A percentile compares a stretch with the other conserved stretches of the same genome.
Evolutionary conservation across 2,113 vertebrate species (phyloP).

Genomic region (Anarrhichthys ocellatus): DNA sequence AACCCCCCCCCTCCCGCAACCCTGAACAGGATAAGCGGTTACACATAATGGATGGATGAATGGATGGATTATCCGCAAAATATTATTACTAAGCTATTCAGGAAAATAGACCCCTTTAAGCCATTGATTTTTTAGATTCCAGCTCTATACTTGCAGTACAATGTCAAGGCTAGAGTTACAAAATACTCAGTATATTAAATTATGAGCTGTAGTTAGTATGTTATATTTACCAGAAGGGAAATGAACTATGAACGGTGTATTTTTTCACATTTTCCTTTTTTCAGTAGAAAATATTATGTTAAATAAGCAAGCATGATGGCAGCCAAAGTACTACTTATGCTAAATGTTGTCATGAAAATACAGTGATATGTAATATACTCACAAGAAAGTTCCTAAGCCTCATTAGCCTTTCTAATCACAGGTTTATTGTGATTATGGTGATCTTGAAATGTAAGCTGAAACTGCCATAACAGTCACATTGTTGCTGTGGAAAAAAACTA

Average conservation of each 20-base stretch:
- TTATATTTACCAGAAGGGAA: neutral
- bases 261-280: neutral
- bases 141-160: neutral
- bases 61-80: neutral
- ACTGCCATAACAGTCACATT: neutral
- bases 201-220: neutral
- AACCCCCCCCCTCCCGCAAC: no score
- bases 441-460: conserved; percentile 34
- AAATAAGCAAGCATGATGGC: neutral
- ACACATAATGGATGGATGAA: neutral
- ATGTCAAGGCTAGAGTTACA: neutral
- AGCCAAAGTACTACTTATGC: neutral
- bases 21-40: no score
- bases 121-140: no score
- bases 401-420: conserved; percentile 13
- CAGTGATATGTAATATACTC: neutral
- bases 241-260: neutral
- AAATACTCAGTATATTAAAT: neutral
- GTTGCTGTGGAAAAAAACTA: neutral
- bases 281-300: neutral
- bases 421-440: conserved; percentile 28
- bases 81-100: neutral
- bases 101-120: neutral
- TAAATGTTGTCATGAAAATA: neutral
- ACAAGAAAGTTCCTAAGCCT: conserved; percentile 8